Base-by-base conservation (phyloP, 2,113 vertebrate genomes). In the Formicarius rufipectus region DNA sequence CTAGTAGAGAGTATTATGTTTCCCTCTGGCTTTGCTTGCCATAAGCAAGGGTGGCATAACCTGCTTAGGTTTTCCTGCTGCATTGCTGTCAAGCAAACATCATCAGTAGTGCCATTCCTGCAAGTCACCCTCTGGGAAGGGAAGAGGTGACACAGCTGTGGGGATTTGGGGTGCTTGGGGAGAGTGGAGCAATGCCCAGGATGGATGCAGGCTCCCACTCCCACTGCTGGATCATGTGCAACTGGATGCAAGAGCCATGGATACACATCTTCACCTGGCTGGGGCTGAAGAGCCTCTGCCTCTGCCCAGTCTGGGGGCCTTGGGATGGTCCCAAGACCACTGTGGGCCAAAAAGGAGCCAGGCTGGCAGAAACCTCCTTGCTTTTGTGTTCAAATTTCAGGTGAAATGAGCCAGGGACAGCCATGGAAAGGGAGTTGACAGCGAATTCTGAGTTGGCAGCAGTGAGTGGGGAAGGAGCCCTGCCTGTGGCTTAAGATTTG, bases 131-230 rank as follows among this genome's bases (percentile, higher is more conserved):
- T 53, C 39, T 21, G 27, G 40, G 59, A 37, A 68, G 31, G 39
- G 39, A 44, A 31, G 44, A 55, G n/a, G 20, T 45, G 72, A 37
- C 56, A 35, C 50, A 75, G 63, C 42, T 45, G 66, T 45, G 37
- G 47, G 64, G 10, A 22, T n/a, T 42, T 1, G 2, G 17, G 21
- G n/a, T 58, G 40, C 24, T 10, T 19, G 10, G 42, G 44, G 33
- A 50, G 10, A 0, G 4, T 2, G 18, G 37, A 59, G 59, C 49
- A 9, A 47, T 7, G 39, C 21, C 19, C 44, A 7, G 27, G 16
- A 21, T 2, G 15, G 60, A 11, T 4, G 0, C 27, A 20, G 64
- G 35, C 12, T 31, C 59, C 40, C 0, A 1, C 3, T 25, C 22
- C 18, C 35, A 4, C 8, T 23, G 60, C 35, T 12, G 79, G 49